These are phyloP conservation scores for Oceanites oceanicus DNA, from an alignment of 2,113 vertebrate genomes.

Conservation along the genomic window DNA sequence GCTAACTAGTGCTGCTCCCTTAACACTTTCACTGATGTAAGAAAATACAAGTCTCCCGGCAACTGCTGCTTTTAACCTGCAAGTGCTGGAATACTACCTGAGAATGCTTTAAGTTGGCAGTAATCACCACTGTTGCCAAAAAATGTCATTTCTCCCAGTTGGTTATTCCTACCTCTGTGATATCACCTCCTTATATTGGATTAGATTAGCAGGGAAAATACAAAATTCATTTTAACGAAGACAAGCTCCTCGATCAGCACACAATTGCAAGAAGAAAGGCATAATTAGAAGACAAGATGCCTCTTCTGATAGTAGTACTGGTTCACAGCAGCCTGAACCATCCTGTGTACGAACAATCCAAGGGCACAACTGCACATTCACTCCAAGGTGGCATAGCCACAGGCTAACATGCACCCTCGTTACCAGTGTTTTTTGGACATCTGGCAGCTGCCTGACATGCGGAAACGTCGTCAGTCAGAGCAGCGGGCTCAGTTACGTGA, in stretches of 20 bases:
- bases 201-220: neutral
- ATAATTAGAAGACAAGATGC: neutral
- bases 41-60: neutral
- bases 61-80: neutral
- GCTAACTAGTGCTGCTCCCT: neutral
- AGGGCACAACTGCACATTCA: neutral
- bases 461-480: neutral
- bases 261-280: neutral
- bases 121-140: neutral
- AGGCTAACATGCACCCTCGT: neutral
- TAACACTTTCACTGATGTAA: neutral
- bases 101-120: neutral
- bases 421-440: neutral
- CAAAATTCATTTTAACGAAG: neutral
- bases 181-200: neutral
- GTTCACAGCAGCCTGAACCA: neutral
- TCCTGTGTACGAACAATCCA: neutral
- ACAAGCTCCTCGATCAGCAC: neutral
- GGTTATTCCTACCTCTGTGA: neutral
- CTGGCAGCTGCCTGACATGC: neutral
- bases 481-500: neutral
- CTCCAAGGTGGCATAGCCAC: neutral
- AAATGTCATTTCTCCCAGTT: neutral
- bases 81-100: neutral
- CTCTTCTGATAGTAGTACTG: neutral